Conservation (phyloP, 1,140 invertebrate genomes). For the Reticulitermes speratus region DNA sequence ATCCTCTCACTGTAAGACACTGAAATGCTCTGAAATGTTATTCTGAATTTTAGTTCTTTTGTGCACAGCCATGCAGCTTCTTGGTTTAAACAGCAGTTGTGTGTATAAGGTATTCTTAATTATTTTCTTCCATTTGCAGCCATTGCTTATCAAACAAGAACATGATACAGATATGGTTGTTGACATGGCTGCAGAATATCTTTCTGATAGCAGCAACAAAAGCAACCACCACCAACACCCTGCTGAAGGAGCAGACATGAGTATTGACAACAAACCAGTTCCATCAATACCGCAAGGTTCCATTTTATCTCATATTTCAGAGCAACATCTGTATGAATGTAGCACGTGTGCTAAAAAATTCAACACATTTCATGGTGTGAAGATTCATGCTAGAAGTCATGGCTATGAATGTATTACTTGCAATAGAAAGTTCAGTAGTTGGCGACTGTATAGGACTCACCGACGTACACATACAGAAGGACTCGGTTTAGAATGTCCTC, state of each 20-base stretch:
- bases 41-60: too few species aligned
- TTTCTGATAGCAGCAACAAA: background rate
- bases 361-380: background rate
- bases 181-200: background rate
- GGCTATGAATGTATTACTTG: background rate
- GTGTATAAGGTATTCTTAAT: too few species aligned
- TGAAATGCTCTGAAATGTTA: too few species aligned
- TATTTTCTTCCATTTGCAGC: background rate
- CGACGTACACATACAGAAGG: background rate
- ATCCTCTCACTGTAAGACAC: too few species aligned
- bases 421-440: background rate
- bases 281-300: background rate
- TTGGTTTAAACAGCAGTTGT: too few species aligned
- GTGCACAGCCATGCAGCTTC: too few species aligned
- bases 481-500: background rate
- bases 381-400: background rate
- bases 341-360: background rate
- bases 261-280: background rate
- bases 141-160: background rate
- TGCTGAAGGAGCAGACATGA: background rate
- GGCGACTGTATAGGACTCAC: background rate
- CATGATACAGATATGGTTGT: background rate
- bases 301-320: background rate
- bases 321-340: background rate
- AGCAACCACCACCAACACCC: background rate